Base-by-base conservation (phyloP, 2,797 vertebrate species). In the Gorsachius magnificus region DNA sequence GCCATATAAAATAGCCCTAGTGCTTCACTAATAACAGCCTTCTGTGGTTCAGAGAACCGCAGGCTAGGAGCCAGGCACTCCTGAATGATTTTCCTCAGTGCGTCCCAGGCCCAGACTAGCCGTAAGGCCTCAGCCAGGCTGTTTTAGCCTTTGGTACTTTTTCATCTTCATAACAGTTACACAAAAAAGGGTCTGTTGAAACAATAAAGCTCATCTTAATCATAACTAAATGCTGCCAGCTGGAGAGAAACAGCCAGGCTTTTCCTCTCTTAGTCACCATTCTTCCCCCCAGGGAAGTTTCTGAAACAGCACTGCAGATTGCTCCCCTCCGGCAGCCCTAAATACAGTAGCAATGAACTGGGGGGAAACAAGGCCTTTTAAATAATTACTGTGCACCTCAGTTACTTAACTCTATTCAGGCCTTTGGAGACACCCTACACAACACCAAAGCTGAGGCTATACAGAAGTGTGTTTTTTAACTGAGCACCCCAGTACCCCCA, bases 231-330 rank as follows among this genome's bases (percentile, higher is more conserved):
- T 11, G 18, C 28, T 84, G 76, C 71, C 91, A 66, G 85, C 57
- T 79, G 64, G 58, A 91, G 63, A 87, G 74, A 71, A 81, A 72
- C 54, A 78, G 77, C 53, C 69, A 58, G 76, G 69, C 79, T 85
- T 65, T 78, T 90, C 84, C 93, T 78, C 76, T 87, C 91, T 84
- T 76, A 89, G 87, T 92, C 94, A 96, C 89, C 43, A 25, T 15
- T 91, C 64, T 63, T 86, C 41, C 93, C 87, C 53, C 51, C 4
- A 1, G 63, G 77, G 83, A 93, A 91, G 80, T 72, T 93, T 79
- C 83, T 82, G 54, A 85, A 82, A 60, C 58, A 89, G 69, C 4
- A 16, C 45, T 2, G 16, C 57, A 83, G 78, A 81, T 1, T n/a
- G 43, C 93, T 94, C 50, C 81, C 78, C 88, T 61, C 56, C 33